These are phyloP conservation scores for Choloepus didactylus DNA, from an alignment of 2,797 vertebrate genomes.

Conservation along the genomic window DNA sequence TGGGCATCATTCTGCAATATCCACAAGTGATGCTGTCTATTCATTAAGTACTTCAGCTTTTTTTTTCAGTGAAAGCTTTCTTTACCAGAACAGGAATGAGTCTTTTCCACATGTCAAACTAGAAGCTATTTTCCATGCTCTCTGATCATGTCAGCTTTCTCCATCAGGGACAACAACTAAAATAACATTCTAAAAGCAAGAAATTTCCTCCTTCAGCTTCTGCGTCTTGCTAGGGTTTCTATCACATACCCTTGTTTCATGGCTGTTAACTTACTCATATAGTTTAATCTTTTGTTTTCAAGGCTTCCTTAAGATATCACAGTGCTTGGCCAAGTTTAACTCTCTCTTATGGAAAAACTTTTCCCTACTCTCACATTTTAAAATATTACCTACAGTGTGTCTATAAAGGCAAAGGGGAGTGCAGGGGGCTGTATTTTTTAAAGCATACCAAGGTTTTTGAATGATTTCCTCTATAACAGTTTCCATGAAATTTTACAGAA, in stretches of 20 bases:
- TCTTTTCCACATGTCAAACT: background rate
- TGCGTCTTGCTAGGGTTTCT: background rate
- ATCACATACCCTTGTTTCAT: background rate
- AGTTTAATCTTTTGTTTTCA: constrained; percentile 21
- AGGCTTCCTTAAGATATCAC: constrained; percentile 20
- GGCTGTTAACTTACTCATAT: constrained; percentile 36
- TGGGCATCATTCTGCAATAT: background rate
- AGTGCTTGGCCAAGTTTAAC: background rate
- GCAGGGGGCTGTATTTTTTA: background rate
- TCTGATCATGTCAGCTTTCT: background rate
- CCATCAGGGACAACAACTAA: background rate
- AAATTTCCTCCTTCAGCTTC: background rate
- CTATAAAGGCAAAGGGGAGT: background rate
- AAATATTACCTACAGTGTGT: background rate
- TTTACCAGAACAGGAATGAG: background rate
- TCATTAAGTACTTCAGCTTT: background rate
- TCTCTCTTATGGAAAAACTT: background rate
- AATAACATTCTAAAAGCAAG: constrained; percentile 17
- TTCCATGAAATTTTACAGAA: constrained; percentile 34
- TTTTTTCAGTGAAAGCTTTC: constrained; percentile 38
- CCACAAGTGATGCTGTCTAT: background rate
- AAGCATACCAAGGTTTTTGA: background rate
- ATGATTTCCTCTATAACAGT: background rate
- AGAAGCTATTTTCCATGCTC: constrained; percentile 30
- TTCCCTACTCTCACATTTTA: background rate